Conservation (phyloP, 23 tunicate genomes). For the Oikopleura dioica region DNA sequence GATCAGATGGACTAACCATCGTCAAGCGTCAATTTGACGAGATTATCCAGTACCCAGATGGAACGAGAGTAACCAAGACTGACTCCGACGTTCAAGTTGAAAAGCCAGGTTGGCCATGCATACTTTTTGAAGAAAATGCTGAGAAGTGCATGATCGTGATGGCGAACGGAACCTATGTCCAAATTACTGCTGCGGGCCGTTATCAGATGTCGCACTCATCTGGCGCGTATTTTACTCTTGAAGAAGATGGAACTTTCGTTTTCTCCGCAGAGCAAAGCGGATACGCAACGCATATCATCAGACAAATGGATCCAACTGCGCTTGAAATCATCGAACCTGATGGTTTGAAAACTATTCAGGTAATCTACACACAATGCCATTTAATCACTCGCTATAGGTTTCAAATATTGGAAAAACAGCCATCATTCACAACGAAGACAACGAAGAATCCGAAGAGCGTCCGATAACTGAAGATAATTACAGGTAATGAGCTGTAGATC, state of each 20-base stretch:
- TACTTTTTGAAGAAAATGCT: no score
- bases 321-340: neutral
- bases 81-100: no score
- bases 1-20: neutral
- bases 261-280: neutral
- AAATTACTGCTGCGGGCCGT: no score
- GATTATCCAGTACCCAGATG: neutral
- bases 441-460: neutral
- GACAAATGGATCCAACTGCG: neutral
- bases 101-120: no score
- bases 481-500: no score
- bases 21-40: neutral
- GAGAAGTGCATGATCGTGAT: no score
- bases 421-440: neutral
- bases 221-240: neutral
- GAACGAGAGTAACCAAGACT: no score
- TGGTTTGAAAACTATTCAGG: neutral
- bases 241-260: neutral
- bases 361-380: neutral
- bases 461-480: neutral
- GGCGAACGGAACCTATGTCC: no score
- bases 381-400: neutral
- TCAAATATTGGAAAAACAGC: neutral
- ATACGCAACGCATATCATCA: neutral
- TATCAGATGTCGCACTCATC: neutral